phyloP scores from a whole-genome alignment of 2,888 invertebrate genomes.

The Tridacna crocea region DNA sequence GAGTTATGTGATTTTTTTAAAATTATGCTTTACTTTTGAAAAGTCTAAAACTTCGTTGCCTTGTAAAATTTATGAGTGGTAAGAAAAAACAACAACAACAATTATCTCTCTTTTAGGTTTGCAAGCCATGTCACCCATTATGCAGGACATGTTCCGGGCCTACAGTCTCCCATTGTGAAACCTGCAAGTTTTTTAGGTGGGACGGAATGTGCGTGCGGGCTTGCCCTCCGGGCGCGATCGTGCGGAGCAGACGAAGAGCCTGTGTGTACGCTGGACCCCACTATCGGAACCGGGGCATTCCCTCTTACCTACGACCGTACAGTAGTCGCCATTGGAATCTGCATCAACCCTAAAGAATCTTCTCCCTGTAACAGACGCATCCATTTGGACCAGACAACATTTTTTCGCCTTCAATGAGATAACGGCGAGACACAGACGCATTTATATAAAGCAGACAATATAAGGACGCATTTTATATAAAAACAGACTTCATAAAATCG shows the following conservation, averaged over 20 bases:
- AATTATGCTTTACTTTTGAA: too few relatives aligned
- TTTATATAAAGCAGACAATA: too few relatives aligned
- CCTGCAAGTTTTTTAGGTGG: constrained; percentile 47
- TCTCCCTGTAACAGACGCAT: background rate
- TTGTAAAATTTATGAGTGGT: too few relatives aligned
- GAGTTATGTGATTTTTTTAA: too few relatives aligned
- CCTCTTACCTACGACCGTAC: constrained; percentile 31
- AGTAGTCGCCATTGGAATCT: constrained; percentile 33
- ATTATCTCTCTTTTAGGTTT: constrained; percentile 37
- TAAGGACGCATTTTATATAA: too few relatives aligned
- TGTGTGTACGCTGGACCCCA: constrained; percentile 38
- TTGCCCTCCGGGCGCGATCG: constrained; percentile 47
- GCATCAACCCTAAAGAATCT: background rate
- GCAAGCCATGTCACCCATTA: constrained; percentile 53
- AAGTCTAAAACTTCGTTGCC: too few relatives aligned
- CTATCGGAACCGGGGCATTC: constrained; percentile 11
- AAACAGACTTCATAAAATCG: too few relatives aligned
- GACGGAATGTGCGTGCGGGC: constrained; percentile 51
- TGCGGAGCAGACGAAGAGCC: constrained; percentile 38
- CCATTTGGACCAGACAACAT: too few relatives aligned
- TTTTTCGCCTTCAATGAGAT: too few relatives aligned
- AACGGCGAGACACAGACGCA: too few relatives aligned
- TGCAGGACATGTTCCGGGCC: constrained; percentile 56
- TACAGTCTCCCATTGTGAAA: constrained; percentile 48
- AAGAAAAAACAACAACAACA: too few relatives aligned